Evolutionary conservation across 2,113 vertebrate species (phyloP).

Genomic region (Xiphorhynchus elegans): DNA sequence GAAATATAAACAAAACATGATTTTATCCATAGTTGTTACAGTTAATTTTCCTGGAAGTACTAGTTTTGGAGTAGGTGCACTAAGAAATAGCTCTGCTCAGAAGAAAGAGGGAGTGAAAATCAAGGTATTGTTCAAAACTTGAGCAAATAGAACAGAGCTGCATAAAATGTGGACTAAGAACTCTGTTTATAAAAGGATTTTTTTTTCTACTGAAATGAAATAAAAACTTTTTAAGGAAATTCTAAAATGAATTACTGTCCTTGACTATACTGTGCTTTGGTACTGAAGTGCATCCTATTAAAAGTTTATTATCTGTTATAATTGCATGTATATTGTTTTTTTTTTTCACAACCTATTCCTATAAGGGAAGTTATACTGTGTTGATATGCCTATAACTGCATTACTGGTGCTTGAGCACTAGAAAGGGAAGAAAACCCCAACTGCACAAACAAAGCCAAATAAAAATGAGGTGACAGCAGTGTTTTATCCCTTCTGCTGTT

Average conservation of each 20-base stretch:
- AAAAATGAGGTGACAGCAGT: neutral
- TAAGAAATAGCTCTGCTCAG: neutral
- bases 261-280: neutral
- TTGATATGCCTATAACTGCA: neutral
- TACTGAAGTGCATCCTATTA: neutral
- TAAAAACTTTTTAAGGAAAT: neutral
- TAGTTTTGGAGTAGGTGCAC: neutral
- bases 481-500: neutral
- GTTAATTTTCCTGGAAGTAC: conserved; percentile 47
- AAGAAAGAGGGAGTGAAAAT: neutral
- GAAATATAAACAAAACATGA: conserved; percentile 73
- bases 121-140: neutral
- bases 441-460: neutral
- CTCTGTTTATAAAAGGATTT: neutral
- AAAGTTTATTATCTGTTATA: neutral
- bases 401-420: neutral
- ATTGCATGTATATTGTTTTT: neutral
- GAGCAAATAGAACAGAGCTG: neutral
- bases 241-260: neutral
- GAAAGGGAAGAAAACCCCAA: neutral
- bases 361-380: neutral
- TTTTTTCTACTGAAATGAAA: neutral
- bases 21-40: conserved; percentile 29
- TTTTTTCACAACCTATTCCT: neutral
- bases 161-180: neutral